These are phyloP conservation scores for Platichthys flesus DNA, from an alignment of 2,113 vertebrate genomes.

Conservation along the genomic window DNA sequence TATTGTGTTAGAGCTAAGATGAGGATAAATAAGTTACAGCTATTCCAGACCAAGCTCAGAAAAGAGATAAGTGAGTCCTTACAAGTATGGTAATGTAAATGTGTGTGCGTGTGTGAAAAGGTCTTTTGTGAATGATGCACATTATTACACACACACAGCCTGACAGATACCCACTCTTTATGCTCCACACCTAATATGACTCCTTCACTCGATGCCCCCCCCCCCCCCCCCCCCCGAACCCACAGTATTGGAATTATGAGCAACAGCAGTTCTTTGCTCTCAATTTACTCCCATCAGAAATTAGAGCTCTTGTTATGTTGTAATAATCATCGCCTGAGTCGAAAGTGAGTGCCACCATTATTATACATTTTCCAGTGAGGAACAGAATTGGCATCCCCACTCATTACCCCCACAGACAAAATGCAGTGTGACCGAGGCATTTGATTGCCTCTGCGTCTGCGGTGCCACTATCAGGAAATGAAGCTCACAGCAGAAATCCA, in stretches of 20 bases:
- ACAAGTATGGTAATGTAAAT: not conserved
- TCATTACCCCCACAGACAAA: constrained; percentile 80
- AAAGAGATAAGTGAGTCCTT: not conserved
- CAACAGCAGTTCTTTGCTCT: constrained; percentile 62
- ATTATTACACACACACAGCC: not conserved
- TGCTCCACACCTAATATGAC: constrained; percentile 37
- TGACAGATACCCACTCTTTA: constrained; percentile 22
- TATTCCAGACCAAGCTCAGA: no score
- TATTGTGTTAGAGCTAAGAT: not conserved
- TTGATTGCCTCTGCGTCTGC: constrained; percentile 82
- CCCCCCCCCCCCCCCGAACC: not conserved
- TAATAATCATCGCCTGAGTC: constrained; percentile 69
- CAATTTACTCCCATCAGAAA: constrained; percentile 71
- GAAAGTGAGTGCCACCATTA: constrained; percentile 48
- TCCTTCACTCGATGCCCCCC: not conserved
- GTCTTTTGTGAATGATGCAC: constrained; percentile 24
- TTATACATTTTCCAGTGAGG: constrained; percentile 75
- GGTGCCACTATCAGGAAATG: constrained; percentile 80
- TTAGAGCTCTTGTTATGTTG: constrained; percentile 72
- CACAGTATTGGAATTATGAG: constrained; percentile 69
- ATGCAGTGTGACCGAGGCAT: constrained; percentile 69
- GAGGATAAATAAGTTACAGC: not conserved
- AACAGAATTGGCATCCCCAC: constrained; percentile 68
- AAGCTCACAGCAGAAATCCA: constrained; percentile 80
- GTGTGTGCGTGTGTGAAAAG: not conserved